Evolutionary conservation across 2,888 invertebrate genomes (phyloP), one percentile per base, ranked within the genome.

Genomic region (Hyalella azteca): DNA sequence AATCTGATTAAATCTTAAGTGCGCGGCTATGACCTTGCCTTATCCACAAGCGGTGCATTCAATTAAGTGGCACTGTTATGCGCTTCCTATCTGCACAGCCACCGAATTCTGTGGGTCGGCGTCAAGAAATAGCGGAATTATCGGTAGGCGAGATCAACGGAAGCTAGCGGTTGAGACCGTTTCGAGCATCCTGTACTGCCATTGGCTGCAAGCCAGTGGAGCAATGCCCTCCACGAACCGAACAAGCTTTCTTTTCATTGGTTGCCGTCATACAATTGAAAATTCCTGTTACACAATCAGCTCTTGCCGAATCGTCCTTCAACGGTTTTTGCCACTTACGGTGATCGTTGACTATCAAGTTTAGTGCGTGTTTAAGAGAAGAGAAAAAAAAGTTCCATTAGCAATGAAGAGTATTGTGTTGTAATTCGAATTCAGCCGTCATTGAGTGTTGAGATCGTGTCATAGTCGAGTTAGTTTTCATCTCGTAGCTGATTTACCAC

Each of bases 191-290:
- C 66, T 66, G 66, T 66, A 39, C 36, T 66, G 66, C 36, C 66
- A 66, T 66, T 66, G 66, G 66, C 66, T 66, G 66, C 66, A 66
- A 66, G n/a, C n/a, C n/a, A n/a, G 66, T 66, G 66, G 66, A 66
- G 66, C 66, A 66, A 66, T 66, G 66, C 66, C 66, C 66, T 66
- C 66, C 11, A n/a, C 66, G 66, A 32, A 66, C 66, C 29, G 32
- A 19, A 36, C 66, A 66, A n/a, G 19, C 66, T 39, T 66, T 15
- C 29, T 66, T 66, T 36, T 66, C 39, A 66, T 66, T 66, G 66
- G 66, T 36, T 66, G 19, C 66, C 66, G 66, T 36, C 66, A 66
- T 19, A n/a, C 39, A 66, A 7, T 66, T 36, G 36, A 66, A 66
- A 66, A 66, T 66, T 66, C 29, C 7, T 36, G 36, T 66, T 66